phyloP scores from a whole-genome alignment of 2,797 vertebrate genomes.

The Threskiornis aethiopicus region DNA sequence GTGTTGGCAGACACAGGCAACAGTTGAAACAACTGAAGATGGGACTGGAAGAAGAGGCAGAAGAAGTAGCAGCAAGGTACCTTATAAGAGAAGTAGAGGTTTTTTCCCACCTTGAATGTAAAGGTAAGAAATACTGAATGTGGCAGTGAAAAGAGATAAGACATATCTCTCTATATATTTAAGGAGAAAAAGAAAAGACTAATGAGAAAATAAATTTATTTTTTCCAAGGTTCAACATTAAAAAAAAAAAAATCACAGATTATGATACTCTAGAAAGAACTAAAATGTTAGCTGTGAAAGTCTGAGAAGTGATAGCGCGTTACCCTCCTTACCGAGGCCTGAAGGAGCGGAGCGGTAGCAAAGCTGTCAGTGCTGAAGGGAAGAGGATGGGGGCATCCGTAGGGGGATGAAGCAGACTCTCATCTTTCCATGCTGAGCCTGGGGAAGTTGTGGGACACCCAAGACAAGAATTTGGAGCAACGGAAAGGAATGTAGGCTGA shows the following conservation, averaged over 20 bases:
- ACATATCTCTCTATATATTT: fast-evolving
- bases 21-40: not conserved
- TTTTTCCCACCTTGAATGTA: not conserved
- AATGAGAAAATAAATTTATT: not conserved
- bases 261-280: not conserved
- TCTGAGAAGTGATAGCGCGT: not conserved
- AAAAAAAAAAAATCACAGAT: not conserved
- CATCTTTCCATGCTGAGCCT: not conserved
- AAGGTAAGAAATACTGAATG: not conserved
- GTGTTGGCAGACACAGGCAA: not conserved
- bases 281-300: not conserved
- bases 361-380: not conserved
- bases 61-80: not conserved
- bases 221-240: not conserved
- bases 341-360: not conserved
- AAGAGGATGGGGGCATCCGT: not conserved
- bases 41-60: not conserved
- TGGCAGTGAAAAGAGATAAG: not conserved
- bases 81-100: not conserved
- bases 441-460: not conserved
- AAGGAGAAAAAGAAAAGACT: not conserved
- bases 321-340: not conserved
- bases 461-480: not conserved
- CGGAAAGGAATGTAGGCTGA: not conserved
- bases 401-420: not conserved